Evolutionary conservation across 2,797 vertebrate species (phyloP).

Genomic region (Rhinichthys osculus): DNA sequence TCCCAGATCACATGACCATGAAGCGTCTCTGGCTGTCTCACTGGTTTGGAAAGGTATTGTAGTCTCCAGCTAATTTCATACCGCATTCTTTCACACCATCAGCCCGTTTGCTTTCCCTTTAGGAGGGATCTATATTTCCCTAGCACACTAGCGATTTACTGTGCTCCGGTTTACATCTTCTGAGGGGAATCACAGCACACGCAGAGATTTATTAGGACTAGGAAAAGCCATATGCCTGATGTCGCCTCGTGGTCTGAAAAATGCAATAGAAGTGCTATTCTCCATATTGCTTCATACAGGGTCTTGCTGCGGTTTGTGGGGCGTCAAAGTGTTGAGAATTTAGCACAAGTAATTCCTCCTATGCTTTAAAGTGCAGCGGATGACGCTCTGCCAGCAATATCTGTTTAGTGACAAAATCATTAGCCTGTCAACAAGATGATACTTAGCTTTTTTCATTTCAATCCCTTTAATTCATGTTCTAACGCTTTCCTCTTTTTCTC

Average conservation of each 20-base stretch:
- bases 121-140: conserved; percentile 18
- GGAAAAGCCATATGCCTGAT: conserved; percentile 38
- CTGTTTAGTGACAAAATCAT: conserved; percentile 20
- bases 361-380: not conserved
- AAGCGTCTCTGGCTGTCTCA: conserved; percentile 94
- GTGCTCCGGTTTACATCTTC: conserved; percentile 4
- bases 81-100: conserved; percentile 42
- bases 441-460: not conserved
- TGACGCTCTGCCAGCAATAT: not conserved
- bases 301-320: conserved; percentile 16
- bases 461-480: not conserved
- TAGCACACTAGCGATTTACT: conserved; percentile 28
- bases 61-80: conserved; percentile 49
- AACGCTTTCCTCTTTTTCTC: not conserved
- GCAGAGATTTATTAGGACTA: conserved; percentile 43
- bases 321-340: conserved; percentile 25
- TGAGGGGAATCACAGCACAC: conserved; percentile 8
- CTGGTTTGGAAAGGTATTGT: conserved; percentile 94
- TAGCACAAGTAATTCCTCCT: not conserved
- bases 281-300: conserved; percentile 23
- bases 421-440: not conserved
- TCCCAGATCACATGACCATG: conserved; percentile 98
- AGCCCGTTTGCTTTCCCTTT: conserved; percentile 4
- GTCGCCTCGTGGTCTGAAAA: conserved; percentile 41
- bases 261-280: conserved; percentile 11